Evolutionary conservation across 1,140 invertebrate species (phyloP).

Genomic region (Spodoptera litura): DNA sequence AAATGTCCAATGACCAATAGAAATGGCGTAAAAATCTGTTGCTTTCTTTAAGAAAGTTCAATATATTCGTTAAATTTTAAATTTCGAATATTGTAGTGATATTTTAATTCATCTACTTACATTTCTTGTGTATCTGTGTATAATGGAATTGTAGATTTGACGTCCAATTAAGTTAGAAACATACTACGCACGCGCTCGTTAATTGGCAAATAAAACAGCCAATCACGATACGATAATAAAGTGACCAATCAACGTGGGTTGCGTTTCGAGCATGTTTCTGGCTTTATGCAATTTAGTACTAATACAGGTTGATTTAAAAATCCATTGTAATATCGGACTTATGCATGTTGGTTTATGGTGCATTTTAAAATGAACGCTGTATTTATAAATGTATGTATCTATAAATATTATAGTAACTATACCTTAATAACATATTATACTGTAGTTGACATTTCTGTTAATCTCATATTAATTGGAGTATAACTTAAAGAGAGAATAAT

Average conservation of each 20-base stretch:
- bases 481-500: slow-evolving; percentile 6
- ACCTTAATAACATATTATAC: background rate
- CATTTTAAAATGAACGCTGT: slow-evolving; percentile 1
- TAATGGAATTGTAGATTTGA: slow-evolving; percentile 46
- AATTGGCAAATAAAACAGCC: too few relatives aligned
- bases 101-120: slow-evolving; percentile 12
- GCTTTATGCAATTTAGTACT: slow-evolving; percentile 11
- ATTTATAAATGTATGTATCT: slow-evolving; percentile 9
- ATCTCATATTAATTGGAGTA: slow-evolving; percentile 21
- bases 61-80: background rate
- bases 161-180: slow-evolving; percentile 23
- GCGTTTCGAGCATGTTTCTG: too few relatives aligned
- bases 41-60: slow-evolving; percentile 2
- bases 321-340: background rate
- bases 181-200: too few relatives aligned
- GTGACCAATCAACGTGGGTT: too few relatives aligned
- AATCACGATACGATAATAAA: too few relatives aligned
- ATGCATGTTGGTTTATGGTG: background rate
- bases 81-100: background rate
- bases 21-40: slow-evolving; percentile 35
- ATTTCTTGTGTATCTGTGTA: slow-evolving; percentile 27
- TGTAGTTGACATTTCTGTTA: background rate
- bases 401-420: background rate
- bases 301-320: slow-evolving; percentile 26
- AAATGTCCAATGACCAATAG: slow-evolving; percentile 21